phyloP scores from a whole-genome alignment of 2,797 vertebrate genomes.

The Falco columbarius region DNA sequence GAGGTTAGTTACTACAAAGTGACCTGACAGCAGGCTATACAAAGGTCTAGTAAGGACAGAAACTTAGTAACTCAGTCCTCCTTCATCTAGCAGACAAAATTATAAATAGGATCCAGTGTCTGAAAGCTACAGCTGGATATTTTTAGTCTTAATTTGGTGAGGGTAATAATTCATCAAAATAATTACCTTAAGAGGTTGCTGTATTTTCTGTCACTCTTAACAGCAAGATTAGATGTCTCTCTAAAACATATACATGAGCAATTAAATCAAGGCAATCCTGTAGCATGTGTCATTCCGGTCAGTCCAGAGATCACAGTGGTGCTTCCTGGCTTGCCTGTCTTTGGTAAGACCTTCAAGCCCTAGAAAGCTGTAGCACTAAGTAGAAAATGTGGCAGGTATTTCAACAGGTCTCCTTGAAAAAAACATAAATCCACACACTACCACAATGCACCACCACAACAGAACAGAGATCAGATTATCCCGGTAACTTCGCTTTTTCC shows the following conservation, averaged over 20 bases:
- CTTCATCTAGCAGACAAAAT: background rate
- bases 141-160: background rate
- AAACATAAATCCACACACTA: background rate
- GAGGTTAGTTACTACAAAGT: background rate
- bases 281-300: background rate
- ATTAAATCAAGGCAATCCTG: background rate
- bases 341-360: background rate
- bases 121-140: background rate
- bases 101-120: background rate
- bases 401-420: background rate
- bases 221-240: background rate
- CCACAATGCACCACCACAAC: accelerated
- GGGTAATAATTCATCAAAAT: background rate
- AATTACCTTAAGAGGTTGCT: background rate
- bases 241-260: background rate
- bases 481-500: background rate
- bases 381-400: background rate
- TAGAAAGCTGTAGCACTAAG: background rate
- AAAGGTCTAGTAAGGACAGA: background rate
- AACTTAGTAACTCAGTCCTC: background rate
- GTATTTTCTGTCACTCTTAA: background rate
- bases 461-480: background rate
- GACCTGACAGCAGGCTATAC: background rate
- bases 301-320: background rate
- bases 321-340: background rate